Evolutionary conservation across 2,888 invertebrate genomes (phyloP).

Genomic region (Byasa hedistus): DNA sequence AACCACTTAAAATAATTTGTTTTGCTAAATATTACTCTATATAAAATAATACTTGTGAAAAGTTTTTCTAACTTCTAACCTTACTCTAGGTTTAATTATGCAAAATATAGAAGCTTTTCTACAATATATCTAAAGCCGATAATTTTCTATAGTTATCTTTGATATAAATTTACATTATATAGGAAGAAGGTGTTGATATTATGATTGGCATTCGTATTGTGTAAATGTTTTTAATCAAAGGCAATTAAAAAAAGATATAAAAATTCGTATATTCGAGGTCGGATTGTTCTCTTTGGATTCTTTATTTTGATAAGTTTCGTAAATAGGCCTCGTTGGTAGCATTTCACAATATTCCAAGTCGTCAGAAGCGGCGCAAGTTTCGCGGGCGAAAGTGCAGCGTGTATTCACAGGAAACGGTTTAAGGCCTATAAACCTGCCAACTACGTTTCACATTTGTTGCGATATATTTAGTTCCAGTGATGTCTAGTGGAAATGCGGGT

Average conservation of each 20-base stretch:
- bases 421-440: conserved; percentile 26
- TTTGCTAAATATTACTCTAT: too few species aligned
- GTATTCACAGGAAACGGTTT: conserved; percentile 21
- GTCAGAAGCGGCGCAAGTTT: conserved; percentile 10
- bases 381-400: conserved; percentile 18
- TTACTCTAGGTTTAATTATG: too few species aligned
- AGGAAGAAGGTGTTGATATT: too few species aligned
- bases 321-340: neutral
- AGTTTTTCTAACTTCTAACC: too few species aligned
- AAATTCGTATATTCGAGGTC: neutral
- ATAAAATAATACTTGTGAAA: too few species aligned
- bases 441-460: conserved; percentile 20
- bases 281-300: neutral
- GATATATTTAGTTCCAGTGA: conserved; percentile 13
- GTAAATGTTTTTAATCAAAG: too few species aligned
- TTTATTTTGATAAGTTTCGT: conserved; percentile 7
- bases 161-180: too few species aligned
- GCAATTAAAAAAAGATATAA: neutral
- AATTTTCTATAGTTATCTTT: too few species aligned
- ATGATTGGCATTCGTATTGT: too few species aligned
- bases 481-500: conserved; percentile 5
- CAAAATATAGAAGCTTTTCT: too few species aligned
- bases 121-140: too few species aligned
- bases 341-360: conserved; percentile 17
- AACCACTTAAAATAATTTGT: too few species aligned